A percentile compares a stretch with the other conserved stretches of the same genome.
phyloP scores from a whole-genome alignment of 2,888 invertebrate species.

The Sipunculus nudus region DNA sequence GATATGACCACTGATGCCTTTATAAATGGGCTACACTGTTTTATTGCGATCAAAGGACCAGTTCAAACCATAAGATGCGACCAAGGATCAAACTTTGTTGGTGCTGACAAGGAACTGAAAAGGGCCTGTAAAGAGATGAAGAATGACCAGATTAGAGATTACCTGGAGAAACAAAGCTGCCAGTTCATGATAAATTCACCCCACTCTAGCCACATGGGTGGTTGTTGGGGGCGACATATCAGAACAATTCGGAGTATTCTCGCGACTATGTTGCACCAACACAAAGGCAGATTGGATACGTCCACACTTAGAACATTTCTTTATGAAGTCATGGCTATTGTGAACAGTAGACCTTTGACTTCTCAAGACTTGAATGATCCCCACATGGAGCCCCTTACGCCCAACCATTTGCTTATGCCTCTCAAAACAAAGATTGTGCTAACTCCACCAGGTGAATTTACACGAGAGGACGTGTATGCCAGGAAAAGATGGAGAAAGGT shows the following conservation, averaged over 20 bases:
- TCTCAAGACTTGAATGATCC: conserved; percentile 9
- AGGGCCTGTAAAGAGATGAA: conserved; percentile 5
- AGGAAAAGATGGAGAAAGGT: conserved; percentile 18
- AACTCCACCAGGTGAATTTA: conserved; percentile 18
- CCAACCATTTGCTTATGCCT: conserved; percentile 15
- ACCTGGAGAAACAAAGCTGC: conserved; percentile 1
- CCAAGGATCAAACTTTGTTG: conserved; percentile 45
- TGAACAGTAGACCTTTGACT: conserved; percentile 20
- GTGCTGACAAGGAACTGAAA: conserved; percentile 40
- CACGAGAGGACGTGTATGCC: conserved; percentile 12
- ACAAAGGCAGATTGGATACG: conserved; percentile 8
- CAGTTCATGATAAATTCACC: conserved; percentile 16
- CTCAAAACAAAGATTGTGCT: conserved; percentile 15
- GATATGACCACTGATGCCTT: conserved; percentile 43
- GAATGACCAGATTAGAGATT: neutral
- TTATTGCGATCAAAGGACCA: conserved; percentile 38
- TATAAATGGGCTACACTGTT: conserved; percentile 41
- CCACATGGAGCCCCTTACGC: conserved; percentile 12
- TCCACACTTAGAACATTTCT: conserved; percentile 30
- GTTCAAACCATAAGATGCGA: conserved; percentile 38
- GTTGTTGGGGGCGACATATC: conserved; percentile 23
- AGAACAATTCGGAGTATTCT: conserved; percentile 19
- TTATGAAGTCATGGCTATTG: conserved; percentile 24
- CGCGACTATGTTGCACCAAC: conserved; percentile 2
- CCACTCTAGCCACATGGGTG: conserved; percentile 18